Conservation (phyloP, 2,888 invertebrate species). For the Priocnemis perturbator region DNA sequence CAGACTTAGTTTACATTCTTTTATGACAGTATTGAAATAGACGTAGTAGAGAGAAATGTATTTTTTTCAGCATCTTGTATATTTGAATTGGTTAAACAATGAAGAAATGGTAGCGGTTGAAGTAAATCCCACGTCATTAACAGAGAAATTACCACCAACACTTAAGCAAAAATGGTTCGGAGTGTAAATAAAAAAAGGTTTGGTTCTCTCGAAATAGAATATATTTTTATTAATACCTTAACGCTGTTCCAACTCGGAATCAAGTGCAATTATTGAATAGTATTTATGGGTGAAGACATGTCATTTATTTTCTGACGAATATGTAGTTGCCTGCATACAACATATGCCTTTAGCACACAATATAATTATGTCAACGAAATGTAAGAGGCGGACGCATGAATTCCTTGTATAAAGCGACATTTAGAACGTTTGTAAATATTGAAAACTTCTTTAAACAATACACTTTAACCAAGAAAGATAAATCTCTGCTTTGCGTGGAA, state of each 20-base stretch:
- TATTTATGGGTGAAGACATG: neutral
- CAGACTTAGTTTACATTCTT: no score
- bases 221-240: neutral
- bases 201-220: neutral
- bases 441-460: neutral
- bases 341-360: neutral
- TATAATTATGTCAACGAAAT: neutral
- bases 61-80: conserved; percentile 83
- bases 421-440: neutral
- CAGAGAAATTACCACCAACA: conserved; percentile 84
- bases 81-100: conserved; percentile 81
- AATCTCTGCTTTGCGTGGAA: conserved; percentile 60
- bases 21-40: conserved; percentile 69
- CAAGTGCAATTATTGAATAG: neutral
- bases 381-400: no score
- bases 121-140: conserved; percentile 82
- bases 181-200: conserved; percentile 50
- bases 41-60: no score
- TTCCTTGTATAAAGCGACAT: neutral
- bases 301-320: neutral
- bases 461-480: conserved; percentile 60
- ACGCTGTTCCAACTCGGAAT: neutral
- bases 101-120: conserved; percentile 88
- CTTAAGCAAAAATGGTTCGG: conserved; percentile 83
- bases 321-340: neutral